Base-by-base conservation (phyloP, 1,140 invertebrate species). In the Physella acuta region DNA sequence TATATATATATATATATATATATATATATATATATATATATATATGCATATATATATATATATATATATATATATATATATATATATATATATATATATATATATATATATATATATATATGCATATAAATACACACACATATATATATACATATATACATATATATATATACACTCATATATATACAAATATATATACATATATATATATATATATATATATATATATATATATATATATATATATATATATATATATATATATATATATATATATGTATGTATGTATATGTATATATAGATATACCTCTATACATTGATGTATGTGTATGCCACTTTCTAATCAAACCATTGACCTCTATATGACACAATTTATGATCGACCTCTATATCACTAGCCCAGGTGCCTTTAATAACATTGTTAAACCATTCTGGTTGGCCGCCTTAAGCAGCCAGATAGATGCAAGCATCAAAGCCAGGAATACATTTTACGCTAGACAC, bases 1-100 rank as follows among this genome's bases (percentile, higher is more conserved):
- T 49, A n/a, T 49, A n/a, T 49, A n/a, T 49, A n/a, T 49, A n/a
- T 49, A n/a, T 49, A n/a, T 49, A n/a, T 49, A n/a, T 49, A n/a
- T 49, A n/a, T 49, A n/a, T 49, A n/a, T 49, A n/a, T 49, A n/a
- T n/a, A n/a, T 49, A n/a, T n/a, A 49, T 49, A n/a, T n/a, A 49
- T 49, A n/a, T n/a, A n/a, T 49, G 44, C 44, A 49, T n/a, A 49
- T n/a, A 49, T 14, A 14, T 49, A 49, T n/a, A 49, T 14, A n/a
- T n/a, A 49, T 11, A 11, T 14, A 49, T 14, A 49, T 49, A 49
- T 14, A 49, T 14, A 49, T 14, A 14, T 49, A 11, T 14, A n/a
- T 14, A n/a, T 14, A 49, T 49, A 49, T 49, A 49, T 49, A 49
- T 49, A 49, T 49, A 49, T 49, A 49, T 49, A 49, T 49, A 49